phyloP scores from a whole-genome alignment of 2,888 invertebrate species.

The Drosophila imparisetae region DNA sequence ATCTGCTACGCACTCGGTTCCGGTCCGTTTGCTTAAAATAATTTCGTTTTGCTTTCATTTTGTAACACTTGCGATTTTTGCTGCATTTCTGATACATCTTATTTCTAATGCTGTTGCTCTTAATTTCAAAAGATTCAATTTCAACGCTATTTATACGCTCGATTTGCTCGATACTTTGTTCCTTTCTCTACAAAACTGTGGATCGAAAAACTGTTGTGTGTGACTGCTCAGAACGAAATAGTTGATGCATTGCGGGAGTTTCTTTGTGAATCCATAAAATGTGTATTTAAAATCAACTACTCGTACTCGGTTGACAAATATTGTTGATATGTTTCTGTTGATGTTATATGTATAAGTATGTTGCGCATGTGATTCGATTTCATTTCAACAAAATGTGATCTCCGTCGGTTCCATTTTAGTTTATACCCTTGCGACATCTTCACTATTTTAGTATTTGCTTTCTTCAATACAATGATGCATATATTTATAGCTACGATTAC shows the following conservation, averaged over 20 bases:
- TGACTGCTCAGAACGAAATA: constrained; percentile 36
- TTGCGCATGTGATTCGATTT: constrained; percentile 39
- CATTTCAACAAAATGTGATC: constrained; percentile 37
- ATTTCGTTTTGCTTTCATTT: constrained; percentile 37
- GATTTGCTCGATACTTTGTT: constrained; percentile 27
- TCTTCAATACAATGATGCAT: constrained; percentile 43
- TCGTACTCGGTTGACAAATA: constrained; percentile 60
- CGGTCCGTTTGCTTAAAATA: constrained; percentile 47
- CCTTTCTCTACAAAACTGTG: constrained; percentile 18
- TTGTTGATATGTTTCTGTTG: constrained; percentile 75
- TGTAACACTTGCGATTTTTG: constrained; percentile 28
- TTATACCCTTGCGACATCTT: constrained; percentile 17
- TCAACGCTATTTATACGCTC: constrained; percentile 19
- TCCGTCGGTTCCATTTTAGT: constrained; percentile 13
- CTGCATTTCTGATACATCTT: constrained; percentile 44
- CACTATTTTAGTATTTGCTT: constrained; percentile 26
- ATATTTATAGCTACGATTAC: constrained; percentile 66
- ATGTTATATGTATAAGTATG: constrained; percentile 49
- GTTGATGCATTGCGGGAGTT: constrained; percentile 5
- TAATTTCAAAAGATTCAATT: constrained; percentile 21
- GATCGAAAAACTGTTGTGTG: constrained; percentile 20
- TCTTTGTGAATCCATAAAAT: constrained; percentile 10
- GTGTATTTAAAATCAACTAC: constrained; percentile 40
- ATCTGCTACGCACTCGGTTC: constrained; percentile 24
- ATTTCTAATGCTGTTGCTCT: constrained; percentile 39